Conservation (phyloP, 2,888 invertebrate genomes). For the Uropetala carovei region DNA sequence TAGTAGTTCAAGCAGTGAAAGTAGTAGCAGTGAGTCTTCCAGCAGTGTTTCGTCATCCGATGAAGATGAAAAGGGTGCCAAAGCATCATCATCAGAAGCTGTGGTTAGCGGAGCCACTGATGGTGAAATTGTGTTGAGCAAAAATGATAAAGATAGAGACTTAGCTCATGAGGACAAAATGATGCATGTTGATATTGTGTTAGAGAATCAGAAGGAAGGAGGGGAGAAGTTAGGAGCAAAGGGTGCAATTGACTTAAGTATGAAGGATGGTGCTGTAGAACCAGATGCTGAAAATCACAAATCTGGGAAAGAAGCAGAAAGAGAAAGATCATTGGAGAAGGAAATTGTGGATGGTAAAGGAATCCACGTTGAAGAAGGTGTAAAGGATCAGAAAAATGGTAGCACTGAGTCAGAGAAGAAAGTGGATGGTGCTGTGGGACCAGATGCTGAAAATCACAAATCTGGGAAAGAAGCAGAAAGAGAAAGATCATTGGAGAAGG, state of each 20-base stretch:
- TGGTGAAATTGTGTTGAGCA: background rate
- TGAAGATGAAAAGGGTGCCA: background rate
- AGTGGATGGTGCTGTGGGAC: background rate
- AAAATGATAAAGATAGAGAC: background rate
- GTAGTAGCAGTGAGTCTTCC: conserved; percentile 9
- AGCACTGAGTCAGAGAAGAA: background rate
- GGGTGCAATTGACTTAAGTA: no score
- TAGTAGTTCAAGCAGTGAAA: background rate
- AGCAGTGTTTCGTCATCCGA: conserved; percentile 9
- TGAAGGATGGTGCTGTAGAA: background rate
- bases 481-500: background rate
- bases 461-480: background rate
- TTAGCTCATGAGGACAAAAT: background rate
- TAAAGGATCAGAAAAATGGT: no score
- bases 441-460: background rate
- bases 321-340: background rate
- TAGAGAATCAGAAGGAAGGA: background rate
- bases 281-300: background rate
- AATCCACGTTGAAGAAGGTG: no score
- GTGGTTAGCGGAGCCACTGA: background rate
- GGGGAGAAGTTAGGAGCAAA: no score
- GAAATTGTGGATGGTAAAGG: background rate
- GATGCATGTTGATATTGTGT: no score
- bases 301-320: background rate
- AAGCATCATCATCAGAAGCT: no score